Base-by-base conservation (phyloP, 2,888 invertebrate genomes). In the Eueremaeus valkanovi region DNA sequence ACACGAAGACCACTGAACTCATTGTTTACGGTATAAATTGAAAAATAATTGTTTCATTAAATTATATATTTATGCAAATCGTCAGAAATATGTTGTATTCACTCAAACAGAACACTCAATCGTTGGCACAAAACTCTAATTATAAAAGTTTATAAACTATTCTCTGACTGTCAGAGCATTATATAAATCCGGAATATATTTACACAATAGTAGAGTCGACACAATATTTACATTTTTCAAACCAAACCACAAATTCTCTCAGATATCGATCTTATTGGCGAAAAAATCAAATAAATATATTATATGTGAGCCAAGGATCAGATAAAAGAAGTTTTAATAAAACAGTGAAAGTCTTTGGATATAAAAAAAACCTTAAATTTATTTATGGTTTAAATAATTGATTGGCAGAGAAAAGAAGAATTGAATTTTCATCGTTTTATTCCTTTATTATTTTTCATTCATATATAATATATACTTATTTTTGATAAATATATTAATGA, bases 11-110 rank as follows among this genome's bases (percentile, higher is more conserved):
- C 29, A 74, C 77, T 27, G 73, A 75, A 73, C 72, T 79, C 66
- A 76, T 79, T 42, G 77, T 80, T 3, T 79, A 79, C 55, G 75
- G 79, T 79, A 33, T 27, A 27, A 55, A 27, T 24, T 55, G 55
- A 27, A 21, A 55, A 55, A 55, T 61, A 61, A 61, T 61, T 61
- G 61, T 61, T 58, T 61, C 21, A 3, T 0, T n/a, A 61, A 61
- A 61, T 61, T 33, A 61, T 29, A 31, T n/a, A 29, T 31, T 61
- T 61, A 61, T 61, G 61, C 61, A 61, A 61, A 61, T 61, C n/a
- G 3, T 27, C 31, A 21, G 31, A 18, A 61, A 61, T 31, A 55
- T 27, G 55, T 27, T 13, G 5, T 0, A 55, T 13, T 21, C 55
- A 27, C 27, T 55, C 11, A 18, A 55, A 55, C 55, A 55, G 55